These are phyloP conservation scores for Dromius quadrimaculatus DNA, from an alignment of 2,888 invertebrate genomes.

Conservation along the genomic window DNA sequence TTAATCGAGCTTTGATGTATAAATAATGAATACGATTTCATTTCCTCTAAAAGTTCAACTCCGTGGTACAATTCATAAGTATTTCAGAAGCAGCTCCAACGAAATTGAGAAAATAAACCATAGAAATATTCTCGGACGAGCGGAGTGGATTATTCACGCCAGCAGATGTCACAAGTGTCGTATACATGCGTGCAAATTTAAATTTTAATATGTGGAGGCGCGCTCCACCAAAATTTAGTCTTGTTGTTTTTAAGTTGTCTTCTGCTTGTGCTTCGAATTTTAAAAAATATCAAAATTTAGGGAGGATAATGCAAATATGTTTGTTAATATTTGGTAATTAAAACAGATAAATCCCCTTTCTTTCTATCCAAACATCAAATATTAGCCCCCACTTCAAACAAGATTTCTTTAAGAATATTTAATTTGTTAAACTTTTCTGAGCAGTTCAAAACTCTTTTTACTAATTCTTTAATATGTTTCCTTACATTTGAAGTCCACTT, in stretches of 20 bases:
- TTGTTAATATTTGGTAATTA: neutral
- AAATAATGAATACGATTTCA: too few species aligned
- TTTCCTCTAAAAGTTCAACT: neutral
- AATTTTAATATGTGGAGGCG: constrained; percentile 3
- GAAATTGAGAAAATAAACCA: constrained; percentile 6
- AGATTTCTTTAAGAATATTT: neutral
- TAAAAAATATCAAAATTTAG: constrained; percentile 3
- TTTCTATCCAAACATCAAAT: too few species aligned
- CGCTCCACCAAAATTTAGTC: neutral
- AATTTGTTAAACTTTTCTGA: neutral
- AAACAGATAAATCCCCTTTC: neutral
- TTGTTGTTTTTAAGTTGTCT: neutral
- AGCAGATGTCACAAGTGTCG: constrained; percentile 1
- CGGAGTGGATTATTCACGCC: constrained; percentile 10
- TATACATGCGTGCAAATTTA: constrained; percentile 13
- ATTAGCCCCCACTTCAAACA: too few species aligned
- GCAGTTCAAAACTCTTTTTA: neutral
- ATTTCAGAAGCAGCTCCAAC: neutral
- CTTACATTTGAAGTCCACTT: neutral
- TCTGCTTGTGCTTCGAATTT: neutral
- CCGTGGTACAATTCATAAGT: neutral
- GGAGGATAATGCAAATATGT: neutral
- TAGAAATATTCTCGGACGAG: neutral
- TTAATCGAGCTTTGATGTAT: too few species aligned
- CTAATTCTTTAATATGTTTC: neutral